Percentiles rank a stretch among this genome's conserved stretches.
phyloP scores from a whole-genome alignment of 2,888 invertebrate genomes.

The Pedicia rivosa region DNA sequence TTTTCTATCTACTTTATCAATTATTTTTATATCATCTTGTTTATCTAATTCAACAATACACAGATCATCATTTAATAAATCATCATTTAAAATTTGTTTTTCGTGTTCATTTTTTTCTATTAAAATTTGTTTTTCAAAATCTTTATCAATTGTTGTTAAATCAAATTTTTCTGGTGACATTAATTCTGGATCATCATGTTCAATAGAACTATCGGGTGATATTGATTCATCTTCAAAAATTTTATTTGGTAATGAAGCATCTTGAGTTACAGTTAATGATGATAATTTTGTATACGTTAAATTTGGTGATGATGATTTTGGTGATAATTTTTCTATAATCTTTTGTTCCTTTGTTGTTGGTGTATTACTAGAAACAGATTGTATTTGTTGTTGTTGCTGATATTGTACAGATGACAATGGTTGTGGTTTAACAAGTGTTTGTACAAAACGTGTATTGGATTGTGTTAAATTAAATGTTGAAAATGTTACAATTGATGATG shows the following conservation, averaged over 20 bases:
- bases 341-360: too few relatives aligned
- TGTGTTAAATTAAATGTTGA: slow-evolving; percentile 27
- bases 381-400: slow-evolving; percentile 3
- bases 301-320: slow-evolving; percentile 35
- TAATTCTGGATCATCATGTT: slow-evolving; percentile 23
- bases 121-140: background rate
- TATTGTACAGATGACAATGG: background rate
- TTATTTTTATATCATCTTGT: slow-evolving; percentile 1
- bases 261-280: slow-evolving; percentile 39
- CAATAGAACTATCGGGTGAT: slow-evolving; percentile 37
- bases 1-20: slow-evolving; percentile 4
- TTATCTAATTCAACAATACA: background rate
- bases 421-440: slow-evolving; percentile 17
- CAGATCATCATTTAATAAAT: too few relatives aligned
- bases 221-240: slow-evolving; percentile 51
- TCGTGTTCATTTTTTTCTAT: slow-evolving; percentile 3
- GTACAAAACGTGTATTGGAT: slow-evolving; percentile 31
- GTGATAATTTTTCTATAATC: slow-evolving; percentile 33
- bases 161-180: slow-evolving; percentile 8
- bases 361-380: slow-evolving; percentile 27
- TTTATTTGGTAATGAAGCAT: slow-evolving; percentile 43
- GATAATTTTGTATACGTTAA: slow-evolving; percentile 38
- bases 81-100: slow-evolving; percentile 5
- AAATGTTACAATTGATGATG: slow-evolving; percentile 25
- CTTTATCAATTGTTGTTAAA: background rate